Base-by-base conservation (phyloP, 2,113 vertebrate species). In the Odontophorus gujanensis region DNA sequence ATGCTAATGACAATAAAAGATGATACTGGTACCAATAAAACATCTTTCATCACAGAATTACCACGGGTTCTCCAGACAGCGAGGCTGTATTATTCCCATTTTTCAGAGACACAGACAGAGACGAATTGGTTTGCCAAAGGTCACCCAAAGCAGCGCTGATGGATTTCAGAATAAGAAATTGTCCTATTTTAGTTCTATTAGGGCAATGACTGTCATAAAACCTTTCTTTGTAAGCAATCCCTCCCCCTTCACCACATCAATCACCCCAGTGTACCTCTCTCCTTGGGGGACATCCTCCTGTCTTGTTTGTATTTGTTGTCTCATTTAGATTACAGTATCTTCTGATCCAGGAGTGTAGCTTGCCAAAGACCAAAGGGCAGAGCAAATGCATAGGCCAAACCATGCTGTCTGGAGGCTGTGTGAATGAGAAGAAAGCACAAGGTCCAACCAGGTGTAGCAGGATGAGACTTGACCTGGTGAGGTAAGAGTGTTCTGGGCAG, bases 71-170 rank as follows among this genome's bases (percentile, higher is more conserved):
- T 94, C 87, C 84, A 84, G 90, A 86, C 93, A 95, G 77, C 19
- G 12, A 81, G 42, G 83, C 83, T 92, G 45, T 93, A 72, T 86
- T 86, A 86, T 88, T 90, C 58, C 53, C 80, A 81, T 94, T 93
- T 92, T 78, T 80, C 38, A 69, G 30, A 90, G 82, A 76, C 80
- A 87, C 61, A 87, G 87, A 80, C 91, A 90, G 80, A 85, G 94
- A 95, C 93, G 24, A 94, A 96, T 90, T 92, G 94, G 48, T 90
- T 97, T 93, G 91, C 90, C 94, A 96, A 91, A 97, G 93, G 95
- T 96, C 95, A 86, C 45, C 34, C 77, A 82, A 86, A 89, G 67
- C 50, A 89, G 45, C 66, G 48, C 91, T 50, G 85, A 78, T 8
- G 1, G 80, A 84, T 94, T 93, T 95, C 92, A 48, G 90, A 78